phyloP scores from a whole-genome alignment of 2,888 invertebrate species.

The Melipona beecheii region DNA sequence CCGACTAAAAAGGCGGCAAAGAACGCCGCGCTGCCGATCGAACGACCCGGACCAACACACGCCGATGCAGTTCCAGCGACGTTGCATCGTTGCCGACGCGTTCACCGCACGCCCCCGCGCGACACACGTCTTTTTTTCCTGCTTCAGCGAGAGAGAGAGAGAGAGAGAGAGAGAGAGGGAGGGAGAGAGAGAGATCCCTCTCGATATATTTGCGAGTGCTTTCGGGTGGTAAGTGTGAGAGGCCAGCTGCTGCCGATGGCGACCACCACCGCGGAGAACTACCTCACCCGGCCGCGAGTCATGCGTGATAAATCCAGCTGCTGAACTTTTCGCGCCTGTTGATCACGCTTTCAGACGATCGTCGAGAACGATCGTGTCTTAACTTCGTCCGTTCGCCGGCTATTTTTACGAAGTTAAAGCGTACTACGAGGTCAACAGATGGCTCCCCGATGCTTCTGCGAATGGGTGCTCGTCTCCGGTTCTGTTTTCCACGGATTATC shows the following conservation, averaged over 20 bases:
- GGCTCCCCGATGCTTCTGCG: not conserved
- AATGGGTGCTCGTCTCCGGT: not conserved
- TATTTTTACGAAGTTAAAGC: conserved; percentile 53
- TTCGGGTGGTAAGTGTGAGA: conserved; percentile 64
- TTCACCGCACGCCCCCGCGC: conserved; percentile 63
- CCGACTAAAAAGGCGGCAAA: conserved; percentile 82
- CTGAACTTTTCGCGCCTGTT: conserved; percentile 60
- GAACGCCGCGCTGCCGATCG: conserved; percentile 81
- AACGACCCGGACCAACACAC: conserved; percentile 77
- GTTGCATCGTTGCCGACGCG: conserved; percentile 67
- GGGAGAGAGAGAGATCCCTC: not conserved
- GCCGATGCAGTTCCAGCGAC: conserved; percentile 69
- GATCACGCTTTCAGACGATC: conserved; percentile 50
- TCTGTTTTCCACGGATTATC: conserved; percentile 1
- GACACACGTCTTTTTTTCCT: conserved; percentile 51
- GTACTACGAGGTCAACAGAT: conserved; percentile 37
- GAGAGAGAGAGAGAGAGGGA: not conserved
- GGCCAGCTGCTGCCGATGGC: conserved; percentile 15
- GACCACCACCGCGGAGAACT: conserved; percentile 28
- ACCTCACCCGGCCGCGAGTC: conserved; percentile 44
- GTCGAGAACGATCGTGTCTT: conserved; percentile 39
- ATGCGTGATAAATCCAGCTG: conserved; percentile 64
- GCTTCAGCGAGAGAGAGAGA: not conserved
- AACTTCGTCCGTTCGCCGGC: conserved; percentile 35
- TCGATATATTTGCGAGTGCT: conserved; percentile 33